phyloP scores from a whole-genome alignment of 2,888 invertebrate genomes.

The Lycophotia porphyrea region DNA sequence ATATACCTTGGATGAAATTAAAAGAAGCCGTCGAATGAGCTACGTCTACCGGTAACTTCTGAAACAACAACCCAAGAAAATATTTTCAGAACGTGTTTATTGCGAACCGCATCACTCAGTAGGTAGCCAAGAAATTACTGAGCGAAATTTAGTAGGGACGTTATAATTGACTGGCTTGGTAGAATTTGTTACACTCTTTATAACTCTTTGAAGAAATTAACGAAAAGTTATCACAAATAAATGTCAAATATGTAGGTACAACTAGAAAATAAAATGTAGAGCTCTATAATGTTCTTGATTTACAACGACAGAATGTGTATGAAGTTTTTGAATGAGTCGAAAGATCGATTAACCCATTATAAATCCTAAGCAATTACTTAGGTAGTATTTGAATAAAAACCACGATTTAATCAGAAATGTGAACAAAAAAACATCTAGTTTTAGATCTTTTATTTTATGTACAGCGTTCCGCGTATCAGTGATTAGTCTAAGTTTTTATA shows the following conservation, averaged over 20 bases:
- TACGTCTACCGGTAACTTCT: slow-evolving; percentile 43
- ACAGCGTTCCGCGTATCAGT: neutral
- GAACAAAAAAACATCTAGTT: neutral
- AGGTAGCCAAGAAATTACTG: slow-evolving; percentile 30
- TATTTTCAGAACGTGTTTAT: slow-evolving; percentile 59
- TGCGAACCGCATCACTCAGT: slow-evolving; percentile 51
- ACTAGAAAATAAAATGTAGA: slow-evolving; percentile 25
- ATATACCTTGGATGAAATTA: slow-evolving; percentile 58
- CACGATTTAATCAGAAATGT: neutral
- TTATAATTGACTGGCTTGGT: slow-evolving; percentile 31
- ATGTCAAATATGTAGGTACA: slow-evolving; percentile 28
- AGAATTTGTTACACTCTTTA: slow-evolving; percentile 26
- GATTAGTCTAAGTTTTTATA: neutral
- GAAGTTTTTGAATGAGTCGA: neutral
- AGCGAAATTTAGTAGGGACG: slow-evolving; percentile 37
- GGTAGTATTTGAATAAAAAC: neutral
- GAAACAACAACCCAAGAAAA: slow-evolving; percentile 56
- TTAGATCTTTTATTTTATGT: neutral
- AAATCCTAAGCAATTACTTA: neutral
- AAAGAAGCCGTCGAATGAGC: slow-evolving; percentile 59
- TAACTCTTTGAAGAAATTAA: slow-evolving; percentile 32
- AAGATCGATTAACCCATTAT: neutral
- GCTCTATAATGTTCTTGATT: slow-evolving; percentile 23
- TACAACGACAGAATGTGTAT: neutral
- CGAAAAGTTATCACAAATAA: slow-evolving; percentile 39